Percentiles rank a stretch among this genome's conserved stretches.
These are phyloP conservation scores for Heterodera schachtii DNA, from an alignment of 1,140 invertebrate genomes.

Conservation along the genomic window DNA sequence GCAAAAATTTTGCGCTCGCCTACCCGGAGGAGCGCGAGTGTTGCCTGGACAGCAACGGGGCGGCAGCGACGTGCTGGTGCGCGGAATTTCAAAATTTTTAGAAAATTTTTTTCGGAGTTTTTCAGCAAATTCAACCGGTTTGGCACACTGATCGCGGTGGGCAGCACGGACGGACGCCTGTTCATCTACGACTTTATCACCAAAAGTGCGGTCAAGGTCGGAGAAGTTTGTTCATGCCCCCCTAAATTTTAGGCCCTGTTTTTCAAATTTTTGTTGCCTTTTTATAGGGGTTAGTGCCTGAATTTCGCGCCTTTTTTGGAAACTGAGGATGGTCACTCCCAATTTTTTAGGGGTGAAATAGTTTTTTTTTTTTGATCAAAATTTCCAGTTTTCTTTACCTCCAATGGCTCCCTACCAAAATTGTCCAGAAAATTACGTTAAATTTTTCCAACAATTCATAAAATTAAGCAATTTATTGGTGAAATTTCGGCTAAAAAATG, in stretches of 20 bases:
- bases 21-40: slow-evolving; percentile 48
- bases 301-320: too few species aligned
- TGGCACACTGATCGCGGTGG: slow-evolving; percentile 47
- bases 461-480: too few species aligned
- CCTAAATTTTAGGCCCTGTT: too few species aligned
- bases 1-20: slow-evolving; percentile 42
- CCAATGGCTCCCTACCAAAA: too few species aligned
- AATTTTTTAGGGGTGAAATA: too few species aligned
- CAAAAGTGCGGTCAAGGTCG: slow-evolving; percentile 44
- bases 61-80: slow-evolving; percentile 19
- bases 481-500: too few species aligned
- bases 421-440: too few species aligned
- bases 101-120: slow-evolving; percentile 33
- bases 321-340: too few species aligned
- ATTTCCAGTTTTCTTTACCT: not conserved
- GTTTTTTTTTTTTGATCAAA: too few species aligned
- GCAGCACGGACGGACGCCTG: slow-evolving; percentile 47
- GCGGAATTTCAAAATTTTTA: not conserved
- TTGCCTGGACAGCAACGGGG: slow-evolving; percentile 19
- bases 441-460: too few species aligned
- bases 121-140: slow-evolving; percentile 51
- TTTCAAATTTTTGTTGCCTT: too few species aligned
- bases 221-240: not conserved
- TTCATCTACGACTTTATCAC: slow-evolving; percentile 51
- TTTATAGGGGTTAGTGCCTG: too few species aligned